A percentile compares a stretch with the other conserved stretches of the same genome.
Conservation (phyloP, 2,888 invertebrate genomes). For the Penaeus monodon region DNA sequence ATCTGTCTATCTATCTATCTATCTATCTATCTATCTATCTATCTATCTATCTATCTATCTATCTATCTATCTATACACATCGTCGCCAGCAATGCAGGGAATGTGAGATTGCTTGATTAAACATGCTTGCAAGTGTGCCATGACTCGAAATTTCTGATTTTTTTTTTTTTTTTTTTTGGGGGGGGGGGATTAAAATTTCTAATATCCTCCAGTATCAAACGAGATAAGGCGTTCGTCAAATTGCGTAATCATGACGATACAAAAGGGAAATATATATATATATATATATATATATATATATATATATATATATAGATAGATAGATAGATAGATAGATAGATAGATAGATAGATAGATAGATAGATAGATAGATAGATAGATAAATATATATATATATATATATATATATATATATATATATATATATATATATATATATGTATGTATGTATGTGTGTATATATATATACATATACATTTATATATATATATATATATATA, state of each 20-base stretch:
- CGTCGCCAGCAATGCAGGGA: no score
- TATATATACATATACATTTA: not conserved
- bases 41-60: not conserved
- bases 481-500: not conserved
- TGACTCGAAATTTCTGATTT: no score
- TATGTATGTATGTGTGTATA: not conserved
- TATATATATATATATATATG: not conserved
- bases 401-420: not conserved
- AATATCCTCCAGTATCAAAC: no score
- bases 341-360: not conserved
- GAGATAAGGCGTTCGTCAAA: no score
- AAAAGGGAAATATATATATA: no score
- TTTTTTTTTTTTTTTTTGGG: no score
- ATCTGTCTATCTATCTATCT: not conserved
- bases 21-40: not conserved
- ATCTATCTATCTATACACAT: no score
- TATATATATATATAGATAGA: not conserved
- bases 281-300: no score
- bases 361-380: not conserved
- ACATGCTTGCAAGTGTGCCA: no score
- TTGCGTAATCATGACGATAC: no score
- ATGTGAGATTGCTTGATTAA: no score
- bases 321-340: not conserved
- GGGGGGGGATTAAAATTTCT: no score
- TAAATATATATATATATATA: not conserved